Conservation (phyloP, 1,140 invertebrate species). For the Pygmarrhopalites habei region DNA sequence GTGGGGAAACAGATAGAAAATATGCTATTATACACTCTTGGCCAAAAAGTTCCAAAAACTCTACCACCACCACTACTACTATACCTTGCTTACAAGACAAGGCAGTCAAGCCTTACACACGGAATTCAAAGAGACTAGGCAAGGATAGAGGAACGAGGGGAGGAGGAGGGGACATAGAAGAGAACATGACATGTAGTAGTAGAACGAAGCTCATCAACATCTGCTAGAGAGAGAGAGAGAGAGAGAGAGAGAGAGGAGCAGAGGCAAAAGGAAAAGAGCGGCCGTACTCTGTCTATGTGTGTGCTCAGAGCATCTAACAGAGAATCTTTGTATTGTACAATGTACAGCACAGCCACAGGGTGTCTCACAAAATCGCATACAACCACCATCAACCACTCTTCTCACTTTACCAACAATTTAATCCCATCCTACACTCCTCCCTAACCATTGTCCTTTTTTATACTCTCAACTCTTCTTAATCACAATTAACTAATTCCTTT, state of each 20-base stretch:
- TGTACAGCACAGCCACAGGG: not conserved
- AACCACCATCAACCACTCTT: not conserved
- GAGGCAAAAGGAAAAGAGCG: not conserved
- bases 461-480: not conserved
- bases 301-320: not conserved
- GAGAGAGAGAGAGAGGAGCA: not conserved
- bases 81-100: not conserved
- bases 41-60: not conserved
- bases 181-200: not conserved
- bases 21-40: not conserved
- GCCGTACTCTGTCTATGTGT: not conserved
- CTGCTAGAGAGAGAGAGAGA: not conserved
- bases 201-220: not conserved
- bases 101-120: not conserved
- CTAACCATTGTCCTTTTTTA: not conserved
- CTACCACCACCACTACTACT: not conserved
- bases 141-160: not conserved
- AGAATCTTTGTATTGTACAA: not conserved
- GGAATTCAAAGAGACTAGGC: not conserved
- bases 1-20: not conserved
- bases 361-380: not conserved
- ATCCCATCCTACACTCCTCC: not conserved
- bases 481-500: no score
- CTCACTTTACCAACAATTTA: not conserved
- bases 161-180: not conserved